Evolutionary conservation across 2,888 invertebrate species (phyloP).

Genomic region (Gymnosoma rotundatum): DNA sequence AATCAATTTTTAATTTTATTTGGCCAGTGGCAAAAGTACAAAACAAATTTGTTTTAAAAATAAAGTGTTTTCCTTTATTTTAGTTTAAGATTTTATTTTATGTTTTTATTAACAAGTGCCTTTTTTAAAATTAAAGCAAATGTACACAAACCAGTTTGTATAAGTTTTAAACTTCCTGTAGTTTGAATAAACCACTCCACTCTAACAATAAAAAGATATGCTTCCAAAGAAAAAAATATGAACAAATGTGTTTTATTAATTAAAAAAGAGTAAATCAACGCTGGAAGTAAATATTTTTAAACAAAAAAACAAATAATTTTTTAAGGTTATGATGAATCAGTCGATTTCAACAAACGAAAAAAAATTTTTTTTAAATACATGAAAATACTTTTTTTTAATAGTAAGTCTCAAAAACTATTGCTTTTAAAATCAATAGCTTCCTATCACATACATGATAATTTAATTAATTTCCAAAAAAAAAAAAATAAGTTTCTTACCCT

Average conservation of each 20-base stretch:
- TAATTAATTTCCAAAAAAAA: no score
- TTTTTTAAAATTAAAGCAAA: conserved; percentile 27
- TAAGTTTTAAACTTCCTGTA: conserved; percentile 47
- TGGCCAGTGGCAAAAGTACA: conserved; percentile 46
- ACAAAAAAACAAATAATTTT: no score
- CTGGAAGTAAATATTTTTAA: no score
- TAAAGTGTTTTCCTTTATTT: conserved; percentile 36
- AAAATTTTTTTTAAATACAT: no score
- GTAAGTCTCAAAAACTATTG: no score
- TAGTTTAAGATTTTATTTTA: neutral
- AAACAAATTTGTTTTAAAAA: conserved; percentile 34
- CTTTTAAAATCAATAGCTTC: no score
- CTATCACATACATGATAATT: no score
- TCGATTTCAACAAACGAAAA: no score
- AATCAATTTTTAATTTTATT: conserved; percentile 23
- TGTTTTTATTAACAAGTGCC: conserved; percentile 44
- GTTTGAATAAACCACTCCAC: conserved; percentile 28
- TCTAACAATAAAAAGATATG: conserved; percentile 36
- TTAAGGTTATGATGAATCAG: no score
- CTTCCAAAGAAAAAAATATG: conserved; percentile 4
- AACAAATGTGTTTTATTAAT: neutral
- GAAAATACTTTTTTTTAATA: no score
- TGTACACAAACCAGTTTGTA: conserved; percentile 19
- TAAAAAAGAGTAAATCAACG: neutral
- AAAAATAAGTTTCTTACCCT: no score